Percentiles rank a stretch among this genome's conserved stretches.
These are phyloP conservation scores for Folsomia candida DNA, from an alignment of 2,888 invertebrate species.

Conservation along the genomic window DNA sequence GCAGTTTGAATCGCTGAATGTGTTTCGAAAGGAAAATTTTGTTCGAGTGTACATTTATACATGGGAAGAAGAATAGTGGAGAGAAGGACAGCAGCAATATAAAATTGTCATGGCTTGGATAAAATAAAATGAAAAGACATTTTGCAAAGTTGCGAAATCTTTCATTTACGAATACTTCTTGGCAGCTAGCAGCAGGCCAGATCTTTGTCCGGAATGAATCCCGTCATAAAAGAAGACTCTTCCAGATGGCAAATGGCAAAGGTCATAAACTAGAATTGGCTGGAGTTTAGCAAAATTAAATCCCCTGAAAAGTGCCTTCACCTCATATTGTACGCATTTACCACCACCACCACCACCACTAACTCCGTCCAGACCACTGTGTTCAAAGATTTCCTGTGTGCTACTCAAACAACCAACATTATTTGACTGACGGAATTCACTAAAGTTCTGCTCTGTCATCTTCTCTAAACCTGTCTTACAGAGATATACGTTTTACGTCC, in stretches of 20 bases:
- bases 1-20: neutral
- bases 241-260: conserved; percentile 32
- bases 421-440: neutral
- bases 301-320: conserved; percentile 8
- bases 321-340: conserved; percentile 3
- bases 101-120: conserved; percentile 13
- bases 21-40: neutral
- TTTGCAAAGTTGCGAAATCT: conserved; percentile 42
- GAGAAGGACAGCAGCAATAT: conserved; percentile 10
- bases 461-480: no score
- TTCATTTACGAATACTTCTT: conserved; percentile 32
- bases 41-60: neutral
- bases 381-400: neutral
- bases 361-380: neutral
- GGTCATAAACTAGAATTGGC: conserved; percentile 39
- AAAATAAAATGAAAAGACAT: conserved; percentile 32
- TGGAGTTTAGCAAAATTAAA: conserved; percentile 37
- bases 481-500: no score
- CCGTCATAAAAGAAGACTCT: conserved; percentile 31
- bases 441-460: neutral
- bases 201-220: conserved; percentile 35
- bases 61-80: neutral
- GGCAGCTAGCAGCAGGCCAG: conserved; percentile 19
- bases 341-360: neutral
- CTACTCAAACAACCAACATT: neutral